A percentile compares a stretch with the other conserved stretches of the same genome.
Conservation (phyloP, 2,888 invertebrate species). For the Machimus rusticus region DNA sequence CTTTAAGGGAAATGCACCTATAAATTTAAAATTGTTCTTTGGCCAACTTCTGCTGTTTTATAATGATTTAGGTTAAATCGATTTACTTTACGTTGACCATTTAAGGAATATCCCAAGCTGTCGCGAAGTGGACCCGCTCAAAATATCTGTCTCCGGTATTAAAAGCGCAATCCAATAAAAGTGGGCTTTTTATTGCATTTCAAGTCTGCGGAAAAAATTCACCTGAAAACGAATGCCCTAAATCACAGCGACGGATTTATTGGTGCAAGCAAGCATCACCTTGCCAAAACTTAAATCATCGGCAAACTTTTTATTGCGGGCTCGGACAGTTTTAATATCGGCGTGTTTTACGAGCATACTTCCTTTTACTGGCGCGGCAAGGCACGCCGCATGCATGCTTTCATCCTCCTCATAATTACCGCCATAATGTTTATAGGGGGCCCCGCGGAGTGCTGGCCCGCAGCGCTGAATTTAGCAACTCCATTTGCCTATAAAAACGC, state of each 20-base stretch:
- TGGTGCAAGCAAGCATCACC: not conserved
- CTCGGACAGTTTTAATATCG: conserved; percentile 1
- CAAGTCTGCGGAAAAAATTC: not conserved
- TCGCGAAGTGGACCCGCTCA: not conserved
- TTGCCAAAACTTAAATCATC: not conserved
- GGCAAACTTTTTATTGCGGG: conserved; percentile 3
- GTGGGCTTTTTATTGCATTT: not conserved
- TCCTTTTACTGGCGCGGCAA: not conserved
- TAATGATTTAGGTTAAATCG: not conserved
- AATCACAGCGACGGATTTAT: not conserved
- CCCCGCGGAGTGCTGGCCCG: not conserved
- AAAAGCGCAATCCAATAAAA: not conserved
- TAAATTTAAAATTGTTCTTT: not conserved
- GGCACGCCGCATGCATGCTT: not conserved
- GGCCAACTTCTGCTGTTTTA: not conserved
- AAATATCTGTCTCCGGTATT: not conserved
- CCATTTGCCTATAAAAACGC: not conserved
- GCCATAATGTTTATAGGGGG: not conserved
- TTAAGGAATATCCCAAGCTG: not conserved
- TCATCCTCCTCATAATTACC: not conserved
- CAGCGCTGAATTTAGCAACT: not conserved
- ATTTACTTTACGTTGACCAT: not conserved
- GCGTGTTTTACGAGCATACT: not conserved
- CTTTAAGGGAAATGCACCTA: not conserved
- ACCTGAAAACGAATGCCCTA: not conserved